phyloP scores from a whole-genome alignment of 2,888 invertebrate genomes.

The Halictus ligatus region DNA sequence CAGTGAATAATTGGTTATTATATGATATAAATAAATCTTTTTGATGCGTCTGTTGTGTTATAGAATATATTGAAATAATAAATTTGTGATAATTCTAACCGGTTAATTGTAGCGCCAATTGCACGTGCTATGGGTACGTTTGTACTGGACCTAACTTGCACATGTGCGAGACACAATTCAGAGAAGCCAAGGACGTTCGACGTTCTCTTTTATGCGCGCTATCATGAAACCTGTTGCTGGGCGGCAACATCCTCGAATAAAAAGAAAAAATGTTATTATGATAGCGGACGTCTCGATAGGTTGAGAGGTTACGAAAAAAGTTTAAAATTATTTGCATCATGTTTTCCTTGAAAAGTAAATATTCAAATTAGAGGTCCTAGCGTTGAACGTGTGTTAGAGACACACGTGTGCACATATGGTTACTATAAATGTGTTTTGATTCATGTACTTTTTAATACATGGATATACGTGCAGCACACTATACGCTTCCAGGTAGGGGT shows the following conservation, averaged over 20 bases:
- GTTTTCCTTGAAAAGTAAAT: not conserved
- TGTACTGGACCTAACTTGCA: not conserved
- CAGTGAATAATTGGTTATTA: not conserved
- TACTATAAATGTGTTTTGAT: no score
- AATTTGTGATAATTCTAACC: not conserved
- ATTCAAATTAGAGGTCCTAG: not conserved
- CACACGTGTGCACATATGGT: no score
- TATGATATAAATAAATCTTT: not conserved
- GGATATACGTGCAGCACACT: no score
- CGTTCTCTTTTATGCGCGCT: conserved; percentile 37
- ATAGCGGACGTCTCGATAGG: not conserved
- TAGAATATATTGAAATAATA: not conserved
- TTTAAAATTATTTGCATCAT: not conserved
- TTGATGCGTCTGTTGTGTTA: not conserved
- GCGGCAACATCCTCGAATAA: not conserved
- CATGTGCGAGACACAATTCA: conserved; percentile 20
- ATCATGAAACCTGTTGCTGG: conserved; percentile 36
- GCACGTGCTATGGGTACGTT: not conserved
- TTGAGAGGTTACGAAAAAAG: not conserved
- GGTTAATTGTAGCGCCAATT: conserved; percentile 11
- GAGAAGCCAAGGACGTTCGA: conserved; percentile 40
- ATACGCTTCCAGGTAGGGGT: no score
- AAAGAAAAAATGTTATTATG: not conserved
- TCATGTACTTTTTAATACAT: no score
- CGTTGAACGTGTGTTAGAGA: no score